phyloP scores from a whole-genome alignment of 1,140 invertebrate genomes.

The Maconellicoccus hirsutus region DNA sequence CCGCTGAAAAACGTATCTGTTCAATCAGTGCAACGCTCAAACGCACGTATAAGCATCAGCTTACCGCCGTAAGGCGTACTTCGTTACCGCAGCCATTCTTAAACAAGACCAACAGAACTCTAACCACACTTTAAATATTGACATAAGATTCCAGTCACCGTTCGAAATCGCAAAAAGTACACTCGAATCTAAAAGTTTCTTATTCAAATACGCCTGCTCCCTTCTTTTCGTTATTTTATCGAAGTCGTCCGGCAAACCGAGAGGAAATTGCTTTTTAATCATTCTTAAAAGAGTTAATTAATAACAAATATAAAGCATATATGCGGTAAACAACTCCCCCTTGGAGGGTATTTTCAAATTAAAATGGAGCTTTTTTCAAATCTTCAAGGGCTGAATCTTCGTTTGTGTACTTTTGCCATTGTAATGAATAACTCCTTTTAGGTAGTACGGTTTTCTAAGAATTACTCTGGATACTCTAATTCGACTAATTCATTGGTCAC shows the following conservation, averaged over 20 bases:
- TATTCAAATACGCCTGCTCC: slow-evolving; percentile 13
- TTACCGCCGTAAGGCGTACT: slow-evolving; percentile 14
- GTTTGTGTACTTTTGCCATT: too few species aligned
- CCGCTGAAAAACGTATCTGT: background rate
- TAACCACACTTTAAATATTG: slow-evolving; percentile 19
- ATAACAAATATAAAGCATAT: background rate
- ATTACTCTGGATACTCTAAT: too few species aligned
- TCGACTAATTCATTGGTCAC: too few species aligned
- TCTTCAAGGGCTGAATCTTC: too few species aligned
- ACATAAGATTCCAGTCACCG: slow-evolving; percentile 13
- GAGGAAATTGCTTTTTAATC: slow-evolving; percentile 9
- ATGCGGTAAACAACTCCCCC: too few species aligned
- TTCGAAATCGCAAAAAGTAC: slow-evolving; percentile 19
- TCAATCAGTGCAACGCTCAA: background rate
- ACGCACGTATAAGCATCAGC: slow-evolving; percentile 10
- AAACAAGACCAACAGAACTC: slow-evolving; percentile 2
- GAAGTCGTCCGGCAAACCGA: background rate
- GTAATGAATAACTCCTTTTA: too few species aligned
- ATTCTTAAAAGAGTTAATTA: background rate
- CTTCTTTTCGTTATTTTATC: background rate
- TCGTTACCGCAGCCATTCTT: background rate
- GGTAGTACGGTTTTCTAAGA: too few species aligned
- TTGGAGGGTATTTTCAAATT: too few species aligned
- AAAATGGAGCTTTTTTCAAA: too few species aligned
- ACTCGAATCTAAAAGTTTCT: slow-evolving; percentile 17